These are phyloP conservation scores for Vimba vimba DNA, from an alignment of 2,113 vertebrate genomes.

Conservation along the genomic window DNA sequence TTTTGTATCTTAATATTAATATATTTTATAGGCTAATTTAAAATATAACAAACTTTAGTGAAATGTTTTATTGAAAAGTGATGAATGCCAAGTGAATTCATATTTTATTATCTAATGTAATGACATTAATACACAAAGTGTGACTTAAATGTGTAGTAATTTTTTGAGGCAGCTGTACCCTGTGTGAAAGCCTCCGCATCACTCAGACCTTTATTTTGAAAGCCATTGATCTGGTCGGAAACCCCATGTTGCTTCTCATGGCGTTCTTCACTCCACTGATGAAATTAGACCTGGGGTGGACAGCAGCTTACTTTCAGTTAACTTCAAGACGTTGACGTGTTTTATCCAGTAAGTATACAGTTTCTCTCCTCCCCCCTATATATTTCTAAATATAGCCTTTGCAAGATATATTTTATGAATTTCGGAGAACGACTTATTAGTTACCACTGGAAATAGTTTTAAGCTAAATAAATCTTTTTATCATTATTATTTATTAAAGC, in stretches of 20 bases:
- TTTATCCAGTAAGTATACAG: neutral
- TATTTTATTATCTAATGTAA: neutral
- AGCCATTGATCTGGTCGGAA: neutral
- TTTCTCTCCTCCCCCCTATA: too few relatives aligned
- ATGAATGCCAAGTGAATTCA: neutral
- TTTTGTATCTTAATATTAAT: too few relatives aligned
- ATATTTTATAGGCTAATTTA: too few relatives aligned
- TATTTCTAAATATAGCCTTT: neutral
- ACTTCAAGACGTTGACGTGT: neutral
- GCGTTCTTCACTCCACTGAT: neutral
- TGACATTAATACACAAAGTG: neutral
- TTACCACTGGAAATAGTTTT: neutral
- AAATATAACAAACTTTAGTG: too few relatives aligned
- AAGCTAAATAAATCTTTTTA: neutral
- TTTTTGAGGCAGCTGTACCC: neutral
- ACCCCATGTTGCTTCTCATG: neutral
- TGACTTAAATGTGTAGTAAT: neutral
- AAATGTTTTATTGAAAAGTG: neutral
- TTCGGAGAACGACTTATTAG: neutral
- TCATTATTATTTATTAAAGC: neutral
- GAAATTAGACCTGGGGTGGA: neutral
- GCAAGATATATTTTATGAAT: neutral
- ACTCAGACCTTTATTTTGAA: conserved; percentile 29
- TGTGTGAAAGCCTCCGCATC: too few relatives aligned
- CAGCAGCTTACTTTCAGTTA: neutral